These are phyloP conservation scores for Prorops nasuta DNA, from an alignment of 1,140 invertebrate genomes.

Conservation along the genomic window DNA sequence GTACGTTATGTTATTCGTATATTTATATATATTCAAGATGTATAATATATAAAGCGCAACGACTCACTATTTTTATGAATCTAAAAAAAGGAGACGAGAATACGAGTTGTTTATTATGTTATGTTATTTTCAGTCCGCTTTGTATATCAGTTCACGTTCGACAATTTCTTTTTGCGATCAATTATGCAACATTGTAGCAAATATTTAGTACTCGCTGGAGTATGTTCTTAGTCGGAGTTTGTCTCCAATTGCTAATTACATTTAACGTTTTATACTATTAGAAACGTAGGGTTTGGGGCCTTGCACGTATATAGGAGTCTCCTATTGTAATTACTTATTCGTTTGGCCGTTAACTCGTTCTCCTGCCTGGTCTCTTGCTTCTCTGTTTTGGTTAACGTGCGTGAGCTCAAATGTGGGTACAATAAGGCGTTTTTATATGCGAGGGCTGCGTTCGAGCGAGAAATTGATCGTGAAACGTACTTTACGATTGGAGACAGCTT, in stretches of 20 bases:
- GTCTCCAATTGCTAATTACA: slow-evolving; percentile 37
- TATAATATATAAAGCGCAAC: slow-evolving; percentile 52
- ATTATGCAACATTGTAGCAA: slow-evolving; percentile 37
- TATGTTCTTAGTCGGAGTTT: slow-evolving; percentile 25
- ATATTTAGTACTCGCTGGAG: slow-evolving; percentile 27
- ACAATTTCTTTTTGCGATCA: slow-evolving; percentile 20
- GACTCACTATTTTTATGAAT: slow-evolving; percentile 48
- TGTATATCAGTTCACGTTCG: slow-evolving; percentile 18
- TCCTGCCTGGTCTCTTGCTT: background rate
- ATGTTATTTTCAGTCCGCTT: slow-evolving; percentile 46
- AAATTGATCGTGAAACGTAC: background rate
- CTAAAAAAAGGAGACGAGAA: slow-evolving; percentile 45
- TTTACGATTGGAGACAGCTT: slow-evolving; percentile 24
- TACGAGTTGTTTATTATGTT: slow-evolving; percentile 42
- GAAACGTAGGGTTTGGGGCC: too few species aligned
- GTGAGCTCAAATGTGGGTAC: slow-evolving; percentile 11
- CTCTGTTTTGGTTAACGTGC: background rate
- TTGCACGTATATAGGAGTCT: background rate
- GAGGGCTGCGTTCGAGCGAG: slow-evolving; percentile 13
- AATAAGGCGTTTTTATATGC: slow-evolving; percentile 27
- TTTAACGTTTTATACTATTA: too few species aligned
- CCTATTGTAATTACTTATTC: too few species aligned
- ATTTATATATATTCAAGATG: slow-evolving; percentile 44
- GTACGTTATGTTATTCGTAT: slow-evolving; percentile 46
- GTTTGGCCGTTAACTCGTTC: background rate